Base-by-base conservation (phyloP, 2,888 invertebrate genomes). In the Campopleginae sp. region DNA sequence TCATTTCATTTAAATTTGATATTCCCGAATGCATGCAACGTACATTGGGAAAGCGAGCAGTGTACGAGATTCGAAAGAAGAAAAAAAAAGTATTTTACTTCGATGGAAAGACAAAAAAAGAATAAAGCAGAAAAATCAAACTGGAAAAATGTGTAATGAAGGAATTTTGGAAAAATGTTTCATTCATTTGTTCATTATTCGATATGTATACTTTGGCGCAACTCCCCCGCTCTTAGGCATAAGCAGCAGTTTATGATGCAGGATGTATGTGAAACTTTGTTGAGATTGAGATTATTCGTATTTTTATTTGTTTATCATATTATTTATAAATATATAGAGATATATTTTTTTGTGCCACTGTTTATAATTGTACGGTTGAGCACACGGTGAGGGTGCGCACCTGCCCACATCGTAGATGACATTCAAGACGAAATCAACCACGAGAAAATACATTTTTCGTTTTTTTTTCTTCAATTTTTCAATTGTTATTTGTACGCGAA, bases 211-310 rank as follows among this genome's bases (percentile, higher is more conserved):
- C 46, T 87, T 89, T 90, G 89, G 90, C 90, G 90, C 90, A 91
- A 92, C 92, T 92, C 92, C 92, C 92, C 92, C 92, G 92, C 92
- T 90, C 92, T 88, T 92, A 92, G 92, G 92, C 90, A 87, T 90
- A 90, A 89, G 89, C 89, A 88, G 84, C 84, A 83, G 46, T 78
- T 74, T 70, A 80, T 79, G 61, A 79, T 84, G 63, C 84, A 87
- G 86, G 86, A 88, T 83, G 82, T 88, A 87, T 86, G 87, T 85
- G 84, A 87, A 80, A 63, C 77, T 77, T 82, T 82, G 76, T 77
- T 78, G 82, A 72, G 76, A 82, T 33, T 79, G 76, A 86, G 84
- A 78, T 80, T 77, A 86, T 81, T 86, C 54, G 46, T 75, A 85
- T 87, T 80, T 80, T 27, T 61, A 63, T n/a, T 76, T 79, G 54